Conservation (phyloP, 2,113 vertebrate genomes). For the Machaerirhynchus nigripectus region DNA sequence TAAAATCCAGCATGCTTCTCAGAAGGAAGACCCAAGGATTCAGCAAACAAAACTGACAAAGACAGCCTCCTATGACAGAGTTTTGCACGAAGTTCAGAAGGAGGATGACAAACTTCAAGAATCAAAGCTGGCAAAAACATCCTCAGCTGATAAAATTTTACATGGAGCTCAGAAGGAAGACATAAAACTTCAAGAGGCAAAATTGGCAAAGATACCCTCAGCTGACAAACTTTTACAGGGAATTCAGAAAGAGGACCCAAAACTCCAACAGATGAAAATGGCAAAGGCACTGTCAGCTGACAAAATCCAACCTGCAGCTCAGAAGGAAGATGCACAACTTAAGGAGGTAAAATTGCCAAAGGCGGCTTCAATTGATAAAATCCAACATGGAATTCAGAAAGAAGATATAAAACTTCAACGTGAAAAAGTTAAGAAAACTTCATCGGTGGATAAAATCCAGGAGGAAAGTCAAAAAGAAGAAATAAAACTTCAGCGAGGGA, state of each 20-base stretch:
- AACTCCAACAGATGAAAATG: slow-evolving; percentile 51
- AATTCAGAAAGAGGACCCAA: slow-evolving; percentile 46
- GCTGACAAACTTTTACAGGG: slow-evolving; percentile 53
- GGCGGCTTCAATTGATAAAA: slow-evolving; percentile 47
- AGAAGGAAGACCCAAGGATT: slow-evolving; percentile 43
- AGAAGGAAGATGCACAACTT: background rate
- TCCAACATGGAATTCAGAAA: slow-evolving; percentile 23
- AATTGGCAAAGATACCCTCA: slow-evolving; percentile 38
- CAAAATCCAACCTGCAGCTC: slow-evolving; percentile 37
- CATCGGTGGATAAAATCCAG: slow-evolving; percentile 35
- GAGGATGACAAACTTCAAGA: slow-evolving; percentile 28
- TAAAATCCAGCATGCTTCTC: slow-evolving; percentile 41
- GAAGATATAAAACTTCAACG: slow-evolving; percentile 24
- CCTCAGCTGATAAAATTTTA: slow-evolving; percentile 51
- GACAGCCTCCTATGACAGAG: slow-evolving; percentile 52
- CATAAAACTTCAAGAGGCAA: slow-evolving; percentile 11
- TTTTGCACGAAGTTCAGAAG: slow-evolving; percentile 13
- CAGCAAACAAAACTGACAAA: slow-evolving; percentile 60
- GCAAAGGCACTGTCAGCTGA: slow-evolving; percentile 54
- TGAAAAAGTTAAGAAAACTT: slow-evolving; percentile 4
- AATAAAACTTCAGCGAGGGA: slow-evolving; percentile 11
- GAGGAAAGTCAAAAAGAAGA: slow-evolving; percentile 23
- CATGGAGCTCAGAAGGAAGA: slow-evolving; percentile 42
- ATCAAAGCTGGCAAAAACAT: slow-evolving; percentile 52
- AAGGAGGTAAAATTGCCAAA: slow-evolving; percentile 24